These are phyloP conservation scores for Chiloscyllium plagiosum DNA, from an alignment of 2,113 vertebrate species.

Conservation along the genomic window DNA sequence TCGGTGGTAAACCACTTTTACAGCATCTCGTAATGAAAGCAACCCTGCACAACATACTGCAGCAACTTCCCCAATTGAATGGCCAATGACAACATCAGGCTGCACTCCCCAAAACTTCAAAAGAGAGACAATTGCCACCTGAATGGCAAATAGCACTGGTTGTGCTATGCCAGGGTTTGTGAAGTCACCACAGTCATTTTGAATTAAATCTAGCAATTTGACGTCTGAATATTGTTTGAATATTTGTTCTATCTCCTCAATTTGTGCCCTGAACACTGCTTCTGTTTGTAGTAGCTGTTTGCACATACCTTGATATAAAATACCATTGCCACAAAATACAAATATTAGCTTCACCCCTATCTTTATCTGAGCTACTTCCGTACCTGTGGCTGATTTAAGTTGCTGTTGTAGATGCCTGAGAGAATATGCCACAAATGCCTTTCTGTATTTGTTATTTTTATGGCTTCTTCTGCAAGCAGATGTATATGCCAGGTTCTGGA, in stretches of 20 bases:
- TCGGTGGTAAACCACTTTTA: conserved; percentile 67
- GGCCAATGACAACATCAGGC: conserved; percentile 58
- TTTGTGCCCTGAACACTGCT: conserved; percentile 63
- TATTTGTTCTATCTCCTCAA: conserved; percentile 57
- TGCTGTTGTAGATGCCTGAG: conserved; percentile 58
- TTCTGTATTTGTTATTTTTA: conserved; percentile 61
- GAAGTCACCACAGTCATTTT: conserved; percentile 48
- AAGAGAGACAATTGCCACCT: conserved; percentile 62
- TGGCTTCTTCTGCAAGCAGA: conserved; percentile 78
- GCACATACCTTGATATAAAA: conserved; percentile 63
- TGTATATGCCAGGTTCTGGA: conserved; percentile 65
- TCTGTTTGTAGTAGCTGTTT: conserved; percentile 58
- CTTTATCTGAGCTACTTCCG: conserved; percentile 42
- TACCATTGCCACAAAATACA: conserved; percentile 73
- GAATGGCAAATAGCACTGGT: conserved; percentile 69
- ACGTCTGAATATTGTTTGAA: conserved; percentile 53
- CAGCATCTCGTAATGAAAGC: conserved; percentile 70
- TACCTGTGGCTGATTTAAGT: conserved; percentile 46
- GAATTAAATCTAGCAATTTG: conserved; percentile 50
- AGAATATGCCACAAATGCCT: conserved; percentile 60
- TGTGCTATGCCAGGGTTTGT: conserved; percentile 58
- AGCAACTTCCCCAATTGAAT: conserved; percentile 72
- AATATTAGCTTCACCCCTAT: conserved; percentile 58
- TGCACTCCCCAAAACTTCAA: conserved; percentile 70
- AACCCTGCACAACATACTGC: conserved; percentile 73